Evolutionary conservation across 2,797 vertebrate species (phyloP), one percentile per base, ranked within the genome.

Genomic region (Enteromius unitaeniatus): DNA sequence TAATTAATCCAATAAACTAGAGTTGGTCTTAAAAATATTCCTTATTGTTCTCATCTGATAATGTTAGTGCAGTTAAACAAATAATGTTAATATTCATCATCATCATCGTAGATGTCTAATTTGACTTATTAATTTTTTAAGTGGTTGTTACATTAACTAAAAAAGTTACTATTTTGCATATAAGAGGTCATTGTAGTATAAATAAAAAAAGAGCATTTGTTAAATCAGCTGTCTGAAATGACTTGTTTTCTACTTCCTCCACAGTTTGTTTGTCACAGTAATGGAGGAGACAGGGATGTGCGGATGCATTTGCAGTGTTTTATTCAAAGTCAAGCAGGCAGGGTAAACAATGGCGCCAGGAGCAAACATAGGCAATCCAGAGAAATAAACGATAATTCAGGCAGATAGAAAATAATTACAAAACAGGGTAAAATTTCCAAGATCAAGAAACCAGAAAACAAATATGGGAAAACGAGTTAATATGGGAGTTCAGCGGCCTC

Each of bases 1-100:
- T 89, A 90, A 90, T 86, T 89, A 21, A 65, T 21, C 80, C 3
- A 15, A 81, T 72, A 87, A 78, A 3, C 9, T 70, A 75, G 13
- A 58, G 31, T 55, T 53, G 11, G 21, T 75, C 51, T 75, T 75
- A 9, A 58, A 58, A 90, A 45, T 77, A 45, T 60, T 45, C n/a
- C n/a, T 3, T 77, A 28, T 62, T 60, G 58, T 60, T 60, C 58
- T 60, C 23, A 26, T 26, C 11, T 1, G 23, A 26, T 26, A 58
- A n/a, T 58, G 55, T 58, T 10, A 58, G n/a, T 58, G n/a, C 3
- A 23, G n/a, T 23, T 58, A 23, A 58, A 60, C 5, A 60, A 23
- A 26, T 60, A 4, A 58, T 23, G n/a, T 58, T 58, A 23, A 4
- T 10, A 23, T 58, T 58, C 9, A 23, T 58, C 11, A 34, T 55